A percentile compares a stretch with the other conserved stretches of the same genome.
phyloP scores from a whole-genome alignment of 2,113 vertebrate species.

The Centropristis striata region DNA sequence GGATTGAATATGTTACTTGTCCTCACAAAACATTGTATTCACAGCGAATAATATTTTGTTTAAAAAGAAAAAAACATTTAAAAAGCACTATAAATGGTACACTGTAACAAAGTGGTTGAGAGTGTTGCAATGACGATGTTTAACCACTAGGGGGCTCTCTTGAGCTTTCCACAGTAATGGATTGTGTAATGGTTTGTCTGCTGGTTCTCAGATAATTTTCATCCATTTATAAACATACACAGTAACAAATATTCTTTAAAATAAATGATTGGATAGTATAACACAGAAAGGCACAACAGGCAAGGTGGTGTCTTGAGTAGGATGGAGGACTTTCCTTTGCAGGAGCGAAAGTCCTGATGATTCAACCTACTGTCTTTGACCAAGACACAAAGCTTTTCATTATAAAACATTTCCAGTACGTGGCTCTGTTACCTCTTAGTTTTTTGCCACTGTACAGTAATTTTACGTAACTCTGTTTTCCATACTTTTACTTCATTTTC shows the following conservation, averaged over 20 bases:
- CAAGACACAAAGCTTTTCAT: neutral
- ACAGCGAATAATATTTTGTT: slow-evolving; percentile 41
- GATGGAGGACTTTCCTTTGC: neutral
- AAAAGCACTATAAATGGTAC: slow-evolving; percentile 45
- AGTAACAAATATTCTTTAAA: slow-evolving; percentile 30
- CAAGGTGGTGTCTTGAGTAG: neutral
- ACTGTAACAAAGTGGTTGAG: slow-evolving; percentile 32
- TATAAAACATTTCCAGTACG: neutral
- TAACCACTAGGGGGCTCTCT: slow-evolving; percentile 68
- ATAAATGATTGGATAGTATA: slow-evolving; percentile 15
- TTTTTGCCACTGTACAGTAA: neutral
- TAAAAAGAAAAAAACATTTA: neutral
- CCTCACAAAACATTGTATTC: slow-evolving; percentile 44
- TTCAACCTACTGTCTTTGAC: neutral
- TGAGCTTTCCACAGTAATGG: slow-evolving; percentile 23
- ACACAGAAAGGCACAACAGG: slow-evolving; percentile 52
- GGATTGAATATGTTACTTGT: slow-evolving; percentile 42
- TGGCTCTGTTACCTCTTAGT: neutral
- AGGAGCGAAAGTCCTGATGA: neutral
- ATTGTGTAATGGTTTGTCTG: slow-evolving; percentile 7
- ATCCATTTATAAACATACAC: neutral
- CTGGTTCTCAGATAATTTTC: neutral
- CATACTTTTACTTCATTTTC: neutral
- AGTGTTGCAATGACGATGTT: slow-evolving; percentile 29
- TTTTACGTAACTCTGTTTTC: neutral